Conservation (phyloP, 2,113 vertebrate genomes). For the Thunnus maccoyii region DNA sequence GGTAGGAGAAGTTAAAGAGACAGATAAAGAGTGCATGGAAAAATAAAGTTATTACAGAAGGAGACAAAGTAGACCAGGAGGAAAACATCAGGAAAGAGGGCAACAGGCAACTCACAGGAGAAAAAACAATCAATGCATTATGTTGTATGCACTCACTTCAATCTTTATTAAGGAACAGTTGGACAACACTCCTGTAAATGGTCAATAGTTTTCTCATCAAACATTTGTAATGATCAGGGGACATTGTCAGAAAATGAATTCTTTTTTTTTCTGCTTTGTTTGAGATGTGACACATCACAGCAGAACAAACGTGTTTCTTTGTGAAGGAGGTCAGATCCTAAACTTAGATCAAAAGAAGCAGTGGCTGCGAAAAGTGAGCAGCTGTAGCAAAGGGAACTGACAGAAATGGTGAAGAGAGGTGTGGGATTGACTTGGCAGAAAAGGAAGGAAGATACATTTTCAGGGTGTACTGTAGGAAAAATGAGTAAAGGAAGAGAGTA, state of each 20-base stretch:
- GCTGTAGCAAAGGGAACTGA: constrained; percentile 24
- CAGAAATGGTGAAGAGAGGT: not conserved
- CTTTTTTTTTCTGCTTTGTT: constrained; percentile 15
- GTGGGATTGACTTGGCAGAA: constrained; percentile 12
- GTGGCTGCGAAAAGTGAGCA: constrained; percentile 5
- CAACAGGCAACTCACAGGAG: not conserved
- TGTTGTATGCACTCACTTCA: constrained; percentile 78
- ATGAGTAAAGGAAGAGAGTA: constrained; percentile 13
- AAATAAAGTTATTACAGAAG: not conserved
- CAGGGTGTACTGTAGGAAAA: constrained; percentile 15
- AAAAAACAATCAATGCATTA: constrained; percentile 37
- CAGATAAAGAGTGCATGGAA: not conserved
- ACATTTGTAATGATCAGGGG: constrained; percentile 30
- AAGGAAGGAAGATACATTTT: constrained; percentile 32
- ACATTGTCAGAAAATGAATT: not conserved
- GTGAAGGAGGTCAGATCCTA: constrained; percentile 20
- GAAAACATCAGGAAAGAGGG: not conserved
- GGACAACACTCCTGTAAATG: constrained; percentile 64
- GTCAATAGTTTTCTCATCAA: constrained; percentile 45
- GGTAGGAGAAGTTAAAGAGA: not conserved
- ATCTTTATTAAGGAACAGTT: constrained; percentile 84
- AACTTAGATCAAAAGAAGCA: constrained; percentile 26
- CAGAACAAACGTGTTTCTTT: constrained; percentile 5
- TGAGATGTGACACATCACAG: not conserved
- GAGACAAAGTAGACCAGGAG: not conserved